These are phyloP conservation scores for Helogale parvula DNA, from an alignment of 2,113 vertebrate genomes.

Conservation along the genomic window DNA sequence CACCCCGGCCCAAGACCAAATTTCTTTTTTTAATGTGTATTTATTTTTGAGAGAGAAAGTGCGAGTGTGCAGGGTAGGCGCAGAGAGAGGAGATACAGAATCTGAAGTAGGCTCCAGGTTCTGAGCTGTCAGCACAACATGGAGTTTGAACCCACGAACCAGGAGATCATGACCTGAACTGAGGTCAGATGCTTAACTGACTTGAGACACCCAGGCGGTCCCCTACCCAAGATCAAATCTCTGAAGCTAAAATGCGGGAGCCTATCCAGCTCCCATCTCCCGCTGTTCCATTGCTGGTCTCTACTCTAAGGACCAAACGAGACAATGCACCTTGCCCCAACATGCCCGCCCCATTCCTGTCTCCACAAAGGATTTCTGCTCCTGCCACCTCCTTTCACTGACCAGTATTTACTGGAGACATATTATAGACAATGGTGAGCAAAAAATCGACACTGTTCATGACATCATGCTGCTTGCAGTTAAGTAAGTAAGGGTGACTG, in stretches of 20 bases:
- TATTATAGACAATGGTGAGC: not conserved
- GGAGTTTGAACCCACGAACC: too few relatives aligned
- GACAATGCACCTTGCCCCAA: not conserved
- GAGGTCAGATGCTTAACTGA: too few relatives aligned
- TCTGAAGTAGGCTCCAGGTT: too few relatives aligned
- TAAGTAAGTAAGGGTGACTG: not conserved
- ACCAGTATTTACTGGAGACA: not conserved
- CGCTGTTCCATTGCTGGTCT: not conserved
- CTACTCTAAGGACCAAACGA: not conserved
- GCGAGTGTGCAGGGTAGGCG: too few relatives aligned
- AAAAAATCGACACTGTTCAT: not conserved
- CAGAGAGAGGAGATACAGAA: too few relatives aligned
- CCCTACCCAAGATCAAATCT: not conserved
- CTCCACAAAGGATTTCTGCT: not conserved
- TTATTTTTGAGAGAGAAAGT: too few relatives aligned
- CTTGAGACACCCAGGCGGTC: too few relatives aligned
- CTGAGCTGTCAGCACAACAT: too few relatives aligned
- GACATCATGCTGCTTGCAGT: not conserved
- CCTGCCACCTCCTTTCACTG: not conserved
- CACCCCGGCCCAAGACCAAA: not conserved
- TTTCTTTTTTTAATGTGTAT: not conserved
- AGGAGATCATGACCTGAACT: too few relatives aligned
- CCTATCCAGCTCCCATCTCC: not conserved
- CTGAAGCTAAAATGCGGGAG: not conserved
- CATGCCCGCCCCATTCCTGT: not conserved